A percentile compares a stretch with the other conserved stretches of the same genome.
phyloP scores from a whole-genome alignment of 2,113 vertebrate species.

The Ceyx margarethae region DNA sequence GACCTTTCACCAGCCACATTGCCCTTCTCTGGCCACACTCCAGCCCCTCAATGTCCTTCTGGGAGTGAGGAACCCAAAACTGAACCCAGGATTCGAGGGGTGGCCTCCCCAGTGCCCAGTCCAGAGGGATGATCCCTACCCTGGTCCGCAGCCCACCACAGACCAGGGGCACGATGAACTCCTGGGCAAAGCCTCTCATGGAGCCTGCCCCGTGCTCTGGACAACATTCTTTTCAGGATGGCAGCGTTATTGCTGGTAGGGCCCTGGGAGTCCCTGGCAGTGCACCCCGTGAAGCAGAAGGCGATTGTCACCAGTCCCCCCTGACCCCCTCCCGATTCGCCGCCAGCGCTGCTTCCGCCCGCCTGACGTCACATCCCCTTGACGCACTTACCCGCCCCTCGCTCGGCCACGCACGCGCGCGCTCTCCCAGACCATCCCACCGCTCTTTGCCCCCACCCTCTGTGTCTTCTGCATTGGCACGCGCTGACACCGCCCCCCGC shows the following conservation, averaged over 20 bases:
- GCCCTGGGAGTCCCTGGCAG: too few species aligned
- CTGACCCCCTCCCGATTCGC: too few species aligned
- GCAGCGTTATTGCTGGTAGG: fast-evolving
- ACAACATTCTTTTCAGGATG: neutral
- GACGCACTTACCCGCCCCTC: neutral
- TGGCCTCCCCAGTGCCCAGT: too few species aligned
- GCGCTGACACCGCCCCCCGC: fast-evolving
- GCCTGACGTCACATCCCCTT: fast-evolving
- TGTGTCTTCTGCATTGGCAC: fast-evolving
- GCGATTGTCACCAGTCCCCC: fast-evolving
- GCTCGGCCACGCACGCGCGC: neutral
- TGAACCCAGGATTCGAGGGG: too few species aligned
- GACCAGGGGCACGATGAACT: too few species aligned
- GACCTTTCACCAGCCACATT: neutral
- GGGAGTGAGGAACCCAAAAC: too few species aligned
- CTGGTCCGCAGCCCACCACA: neutral
- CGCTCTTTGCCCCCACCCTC: neutral
- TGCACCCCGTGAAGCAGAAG: neutral
- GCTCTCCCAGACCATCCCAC: neutral
- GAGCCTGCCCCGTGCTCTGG: neutral
- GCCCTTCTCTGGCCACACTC: too few species aligned
- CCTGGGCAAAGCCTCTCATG: neutral
- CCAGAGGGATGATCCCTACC: too few species aligned
- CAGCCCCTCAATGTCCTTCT: too few species aligned
- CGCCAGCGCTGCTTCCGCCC: neutral